Evolutionary conservation across 2,888 invertebrate species (phyloP), one percentile per base, ranked within the genome.

Genomic region (Leuctra nigra): DNA sequence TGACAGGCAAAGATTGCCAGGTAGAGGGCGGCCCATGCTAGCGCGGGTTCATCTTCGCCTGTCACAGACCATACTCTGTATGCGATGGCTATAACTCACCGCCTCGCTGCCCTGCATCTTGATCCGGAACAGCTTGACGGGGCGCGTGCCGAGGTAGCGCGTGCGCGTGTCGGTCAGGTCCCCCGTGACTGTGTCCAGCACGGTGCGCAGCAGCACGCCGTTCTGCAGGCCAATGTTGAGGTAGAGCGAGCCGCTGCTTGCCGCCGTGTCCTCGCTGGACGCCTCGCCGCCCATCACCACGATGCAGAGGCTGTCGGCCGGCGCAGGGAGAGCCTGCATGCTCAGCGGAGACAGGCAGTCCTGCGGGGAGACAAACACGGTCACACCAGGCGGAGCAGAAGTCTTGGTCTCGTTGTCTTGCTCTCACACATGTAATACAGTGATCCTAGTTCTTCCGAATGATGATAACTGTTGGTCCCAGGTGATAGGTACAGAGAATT

Each of bases 171-270:
- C 99, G 2, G 95, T 91, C 64, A 99, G 79, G 70, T 97, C 97
- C 0, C 99, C 99, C 39, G 94, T 93, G 18, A 95, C 91, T 0
- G 92, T 91, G 75, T 98, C 98, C 29, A 98, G 75, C 2, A 97
- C 95, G 1, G 95, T 95, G 66, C 98, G 79, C 55, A 98, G 74
- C 58, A 98, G 73, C 24, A 95, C 95, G 55, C 98, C 98, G 73
- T 99, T 98, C 75, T 94, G 94, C 22, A 99, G 76, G 1, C 99
- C 99, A 70, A 99, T 97, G 69, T 99, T 98, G 24, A 99, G 77
- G 73, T 95, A 96, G 18, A 97, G 77, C 18, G 48, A 44, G 44
- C 57, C 53, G 1, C 33, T 7, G 11, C 56, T 52, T 4, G 58
- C 60, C 7, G 23, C 39, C 48, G 72, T 74, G 13, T 70, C 71